Evolutionary conservation across 2,797 vertebrate genomes (phyloP), one percentile per base, ranked within the genome.

Genomic region (Phalloptychus januarius): DNA sequence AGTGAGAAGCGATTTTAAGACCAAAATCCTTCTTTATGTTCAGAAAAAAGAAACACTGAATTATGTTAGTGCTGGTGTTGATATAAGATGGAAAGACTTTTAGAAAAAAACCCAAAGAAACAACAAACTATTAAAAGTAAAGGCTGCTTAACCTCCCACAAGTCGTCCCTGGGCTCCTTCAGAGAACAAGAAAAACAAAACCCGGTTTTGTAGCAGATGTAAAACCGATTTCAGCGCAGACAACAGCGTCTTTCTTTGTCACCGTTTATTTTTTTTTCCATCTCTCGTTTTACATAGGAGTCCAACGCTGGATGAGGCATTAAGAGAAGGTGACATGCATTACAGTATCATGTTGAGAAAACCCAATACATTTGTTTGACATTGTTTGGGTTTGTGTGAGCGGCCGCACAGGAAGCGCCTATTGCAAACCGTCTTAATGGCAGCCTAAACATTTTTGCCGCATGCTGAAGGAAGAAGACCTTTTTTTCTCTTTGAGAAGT

Each of bases 241-340:
- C 31, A 77, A 72, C 50, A 31, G 80, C 69, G 33, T 75, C 83
- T 69, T 84, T 88, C 83, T 78, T 75, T 74, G 76, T 82, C 72
- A 20, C 25, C 83, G 90, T 92, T 94, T 95, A 91, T 94, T 95
- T 91, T 91, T 91, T 79, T 36, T 87, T 86, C 83, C 79, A 83
- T 91, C 89, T 93, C 88, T 83, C 77, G 89, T 94, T 94, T 92
- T 91, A 87, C 87, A 89, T 93, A 78, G 83, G 85, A 91, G 88
- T 78, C 71, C 70, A 40, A 84, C 76, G 85, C 92, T 93, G 91
- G 88, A 81, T 78, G 87, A 93, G 50, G 76, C 81, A 92, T 94
- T 91, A 92, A 31, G 73, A 79, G 80, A 72, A 79, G 82, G 87
- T 88, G 87, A 92, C 88, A 90, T 80, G 86, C 87, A 87, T 93